phyloP scores from a whole-genome alignment of 2,113 vertebrate genomes.

The Phyllostomus hastatus region DNA sequence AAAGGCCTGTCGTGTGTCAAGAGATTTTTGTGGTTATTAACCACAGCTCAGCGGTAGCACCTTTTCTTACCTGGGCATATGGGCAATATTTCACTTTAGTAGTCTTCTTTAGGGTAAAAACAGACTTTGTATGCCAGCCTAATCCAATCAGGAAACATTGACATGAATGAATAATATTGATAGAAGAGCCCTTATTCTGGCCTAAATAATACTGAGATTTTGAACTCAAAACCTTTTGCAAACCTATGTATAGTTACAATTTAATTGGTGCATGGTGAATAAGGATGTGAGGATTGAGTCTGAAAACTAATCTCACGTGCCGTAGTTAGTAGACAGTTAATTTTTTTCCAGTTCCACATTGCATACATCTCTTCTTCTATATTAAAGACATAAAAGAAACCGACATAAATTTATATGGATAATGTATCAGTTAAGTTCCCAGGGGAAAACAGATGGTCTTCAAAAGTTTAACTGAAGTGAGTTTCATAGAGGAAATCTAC shows the following conservation, averaged over 20 bases:
- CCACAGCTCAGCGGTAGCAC: not conserved
- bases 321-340: not conserved
- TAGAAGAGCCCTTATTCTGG: not conserved
- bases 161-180: not conserved
- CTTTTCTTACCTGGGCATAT: not conserved
- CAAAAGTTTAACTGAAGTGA: not conserved
- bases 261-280: not conserved
- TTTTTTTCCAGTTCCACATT: not conserved
- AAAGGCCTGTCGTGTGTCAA: not conserved
- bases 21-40: not conserved
- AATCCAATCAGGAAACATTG: not conserved
- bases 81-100: not conserved
- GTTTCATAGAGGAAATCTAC: not conserved
- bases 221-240: not conserved
- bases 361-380: constrained; percentile 41
- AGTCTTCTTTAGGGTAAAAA: not conserved
- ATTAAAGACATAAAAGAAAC: not conserved
- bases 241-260: not conserved
- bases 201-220: not conserved
- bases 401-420: constrained; percentile 13
- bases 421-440: not conserved
- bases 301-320: not conserved
- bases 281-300: not conserved
- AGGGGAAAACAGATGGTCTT: not conserved
- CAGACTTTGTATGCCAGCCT: not conserved